Base-by-base conservation (phyloP, 2,797 vertebrate species). In the Muscicapa comitata region DNA sequence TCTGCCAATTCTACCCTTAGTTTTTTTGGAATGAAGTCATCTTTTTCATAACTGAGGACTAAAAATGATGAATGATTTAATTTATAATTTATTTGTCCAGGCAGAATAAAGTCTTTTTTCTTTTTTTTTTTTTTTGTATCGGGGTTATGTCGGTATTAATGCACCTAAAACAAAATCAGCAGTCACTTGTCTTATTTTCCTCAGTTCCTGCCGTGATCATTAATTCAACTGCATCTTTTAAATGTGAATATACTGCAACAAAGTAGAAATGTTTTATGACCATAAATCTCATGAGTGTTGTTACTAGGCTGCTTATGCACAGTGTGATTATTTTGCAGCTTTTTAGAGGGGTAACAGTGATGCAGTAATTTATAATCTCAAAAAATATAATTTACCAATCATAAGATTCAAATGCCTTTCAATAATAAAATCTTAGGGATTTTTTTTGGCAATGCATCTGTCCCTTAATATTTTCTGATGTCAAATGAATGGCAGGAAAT, bases 41-140 rank as follows among this genome's bases (percentile, higher is more conserved):
- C 51, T 88, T 89, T 92, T 94, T 91, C 19, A 57, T 57, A 89
- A 66, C 29, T 33, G 75, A 74, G 26, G 50, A 37, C 63, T 93
- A 86, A 90, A 92, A 92, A 59, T 62, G 51, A 90, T 74, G 38
- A 92, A 81, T 65, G 9, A 79, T 88, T 93, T 82, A 7, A 87
- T 81, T 93, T 95, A 57, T 84, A 10, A 87, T 84, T 93, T 97
- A 63, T 80, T 91, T 90, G 24, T 45, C 50, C 43, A 47, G 55
- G 23, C 26, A 88, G n/a, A 87, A 91, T 54, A 93, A 72, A 48
- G 2, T 1, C 1, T 6, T 40, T 38, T 4, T 37, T 61, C 43
- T 31, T 38, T 29, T 35, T 74, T 4, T 29, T 59, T 51, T 54
- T 48, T n/a, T 42, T 63, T 33, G 18, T 19, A 50, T 62, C 9